Evolutionary conservation across 2,888 invertebrate genomes (phyloP).

Genomic region (Apamea monoglypha): DNA sequence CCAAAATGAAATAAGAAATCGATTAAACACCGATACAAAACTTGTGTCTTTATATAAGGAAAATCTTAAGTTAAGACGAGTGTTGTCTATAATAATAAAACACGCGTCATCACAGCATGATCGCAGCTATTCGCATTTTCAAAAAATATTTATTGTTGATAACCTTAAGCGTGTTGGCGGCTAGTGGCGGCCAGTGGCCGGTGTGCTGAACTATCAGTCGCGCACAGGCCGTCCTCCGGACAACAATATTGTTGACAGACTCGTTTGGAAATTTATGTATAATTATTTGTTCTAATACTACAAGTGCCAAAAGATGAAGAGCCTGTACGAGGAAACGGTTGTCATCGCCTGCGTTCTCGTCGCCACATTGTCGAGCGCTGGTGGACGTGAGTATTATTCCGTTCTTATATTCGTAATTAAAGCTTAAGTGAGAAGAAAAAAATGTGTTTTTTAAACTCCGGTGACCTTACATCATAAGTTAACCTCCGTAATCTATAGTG

Average conservation of each 20-base stretch:
- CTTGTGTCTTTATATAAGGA: constrained; percentile 61
- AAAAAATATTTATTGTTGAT: constrained; percentile 79
- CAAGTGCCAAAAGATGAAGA: constrained; percentile 71
- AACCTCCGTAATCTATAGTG: constrained; percentile 64
- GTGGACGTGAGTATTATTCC: constrained; percentile 74
- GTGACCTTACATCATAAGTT: constrained; percentile 69
- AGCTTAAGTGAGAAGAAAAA: constrained; percentile 37
- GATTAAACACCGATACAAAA: constrained; percentile 30
- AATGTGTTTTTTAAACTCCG: constrained; percentile 57
- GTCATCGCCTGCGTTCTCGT: constrained; percentile 66
- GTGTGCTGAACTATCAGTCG: constrained; percentile 78
- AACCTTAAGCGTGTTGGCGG: constrained; percentile 78
- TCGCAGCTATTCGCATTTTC: constrained; percentile 70
- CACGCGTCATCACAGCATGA: constrained; percentile 64
- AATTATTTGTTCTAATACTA: constrained; percentile 55
- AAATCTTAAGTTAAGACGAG: constrained; percentile 63
- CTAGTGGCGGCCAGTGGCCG: constrained; percentile 78
- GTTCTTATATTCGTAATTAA: constrained; percentile 29
- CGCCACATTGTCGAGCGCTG: constrained; percentile 62
- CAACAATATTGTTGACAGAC: constrained; percentile 67
- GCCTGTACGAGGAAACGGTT: constrained; percentile 62
- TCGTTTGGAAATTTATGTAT: constrained; percentile 61
- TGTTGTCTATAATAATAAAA: constrained; percentile 66
- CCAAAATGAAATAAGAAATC: constrained; percentile 8
- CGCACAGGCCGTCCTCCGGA: constrained; percentile 72